These are phyloP conservation scores for Latheticus oryzae DNA, from an alignment of 2,888 invertebrate genomes.

Conservation along the genomic window DNA sequence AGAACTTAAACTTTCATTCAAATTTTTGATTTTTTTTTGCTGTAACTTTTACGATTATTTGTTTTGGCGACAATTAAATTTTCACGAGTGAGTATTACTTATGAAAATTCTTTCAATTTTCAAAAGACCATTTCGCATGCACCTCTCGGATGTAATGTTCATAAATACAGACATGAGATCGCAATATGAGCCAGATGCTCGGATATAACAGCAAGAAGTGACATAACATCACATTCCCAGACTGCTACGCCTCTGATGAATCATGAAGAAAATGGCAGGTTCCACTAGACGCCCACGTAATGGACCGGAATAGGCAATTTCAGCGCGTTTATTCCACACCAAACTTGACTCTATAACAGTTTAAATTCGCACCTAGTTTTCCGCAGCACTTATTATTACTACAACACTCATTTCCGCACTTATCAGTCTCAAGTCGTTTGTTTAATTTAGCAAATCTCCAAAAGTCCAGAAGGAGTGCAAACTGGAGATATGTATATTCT, in stretches of 20 bases:
- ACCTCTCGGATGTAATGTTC: constrained; percentile 60
- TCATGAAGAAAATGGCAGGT: constrained; percentile 55
- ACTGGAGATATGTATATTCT: too few species aligned
- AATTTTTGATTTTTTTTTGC: too few species aligned
- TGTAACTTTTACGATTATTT: too few species aligned
- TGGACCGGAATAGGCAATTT: constrained; percentile 33
- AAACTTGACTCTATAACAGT: constrained; percentile 26
- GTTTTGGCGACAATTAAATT: too few species aligned
- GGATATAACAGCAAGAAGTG: constrained; percentile 52
- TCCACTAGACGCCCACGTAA: constrained; percentile 41
- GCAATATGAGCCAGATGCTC: constrained; percentile 61
- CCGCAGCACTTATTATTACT: constrained; percentile 50
- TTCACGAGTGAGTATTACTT: too few species aligned
- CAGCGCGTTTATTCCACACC: constrained; percentile 11
- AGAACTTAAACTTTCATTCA: too few species aligned
- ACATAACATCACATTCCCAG: constrained; percentile 60
- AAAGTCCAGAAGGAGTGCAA: too few species aligned
- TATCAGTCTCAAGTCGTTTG: constrained; percentile 60
- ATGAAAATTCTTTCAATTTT: too few species aligned
- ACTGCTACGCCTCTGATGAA: constrained; percentile 56
- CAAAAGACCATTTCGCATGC: too few species aligned
- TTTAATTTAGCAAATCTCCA: constrained; percentile 63
- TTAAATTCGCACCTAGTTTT: constrained; percentile 39
- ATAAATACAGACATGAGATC: constrained; percentile 56
- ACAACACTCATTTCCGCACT: constrained; percentile 56